These are phyloP conservation scores for Microplitis demolitor DNA, from an alignment of 1,140 invertebrate species.

Conservation along the genomic window DNA sequence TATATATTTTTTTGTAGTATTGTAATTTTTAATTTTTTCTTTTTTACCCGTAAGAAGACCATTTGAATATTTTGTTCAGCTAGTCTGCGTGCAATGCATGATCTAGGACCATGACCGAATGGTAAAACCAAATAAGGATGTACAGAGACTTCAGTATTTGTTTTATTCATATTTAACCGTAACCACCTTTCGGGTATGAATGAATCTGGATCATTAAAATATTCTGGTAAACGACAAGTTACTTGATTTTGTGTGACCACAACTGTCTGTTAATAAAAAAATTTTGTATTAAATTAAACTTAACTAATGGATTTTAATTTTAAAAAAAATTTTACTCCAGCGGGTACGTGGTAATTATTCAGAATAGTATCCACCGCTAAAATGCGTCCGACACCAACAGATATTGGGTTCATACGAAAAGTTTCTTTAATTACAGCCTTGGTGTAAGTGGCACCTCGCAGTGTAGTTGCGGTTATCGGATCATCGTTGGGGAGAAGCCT, in stretches of 20 bases:
- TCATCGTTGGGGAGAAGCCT: slow-evolving; percentile 62
- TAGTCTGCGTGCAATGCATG: slow-evolving; percentile 85
- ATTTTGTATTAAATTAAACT: background rate
- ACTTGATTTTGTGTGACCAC: slow-evolving; percentile 89
- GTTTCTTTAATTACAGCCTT: slow-evolving; percentile 85
- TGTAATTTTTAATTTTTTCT: background rate
- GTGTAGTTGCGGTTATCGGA: slow-evolving; percentile 63
- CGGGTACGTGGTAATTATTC: slow-evolving; percentile 82
- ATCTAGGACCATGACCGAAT: slow-evolving; percentile 86
- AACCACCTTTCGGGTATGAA: slow-evolving; percentile 84
- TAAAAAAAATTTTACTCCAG: slow-evolving; percentile 69
- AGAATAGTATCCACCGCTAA: slow-evolving; percentile 77
- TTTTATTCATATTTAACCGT: slow-evolving; percentile 49
- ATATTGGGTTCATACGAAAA: slow-evolving; percentile 81
- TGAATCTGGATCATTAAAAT: slow-evolving; percentile 70
- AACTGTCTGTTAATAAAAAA: slow-evolving; percentile 71
- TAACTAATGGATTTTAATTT: slow-evolving; percentile 10
- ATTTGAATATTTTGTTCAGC: slow-evolving; percentile 88
- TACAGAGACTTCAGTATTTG: slow-evolving; percentile 53
- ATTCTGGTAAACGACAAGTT: slow-evolving; percentile 70
- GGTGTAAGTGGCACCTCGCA: slow-evolving; percentile 72
- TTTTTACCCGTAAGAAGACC: slow-evolving; percentile 75
- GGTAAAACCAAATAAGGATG: slow-evolving; percentile 83
- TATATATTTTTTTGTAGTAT: background rate
- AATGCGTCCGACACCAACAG: slow-evolving; percentile 80